Percentiles rank a stretch among this genome's conserved stretches.
Conservation (phyloP, 1,140 invertebrate genomes). For the Drosophila quadrilineata region DNA sequence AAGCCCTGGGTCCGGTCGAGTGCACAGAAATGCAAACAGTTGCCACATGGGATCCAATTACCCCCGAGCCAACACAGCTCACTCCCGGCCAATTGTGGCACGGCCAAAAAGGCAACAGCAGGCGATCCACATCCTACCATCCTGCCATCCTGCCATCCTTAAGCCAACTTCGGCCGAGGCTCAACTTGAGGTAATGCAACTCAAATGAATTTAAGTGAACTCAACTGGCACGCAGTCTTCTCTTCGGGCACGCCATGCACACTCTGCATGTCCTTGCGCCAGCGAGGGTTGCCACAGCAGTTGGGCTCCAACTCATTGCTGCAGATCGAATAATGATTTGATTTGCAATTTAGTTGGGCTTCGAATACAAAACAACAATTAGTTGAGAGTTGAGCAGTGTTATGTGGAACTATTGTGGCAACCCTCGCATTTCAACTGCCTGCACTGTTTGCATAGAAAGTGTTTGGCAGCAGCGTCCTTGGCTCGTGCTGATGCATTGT, state of each 20-base stretch:
- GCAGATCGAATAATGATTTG: too few species aligned
- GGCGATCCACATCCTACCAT: conserved; percentile 33
- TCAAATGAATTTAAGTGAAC: too few species aligned
- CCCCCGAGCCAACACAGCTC: conserved; percentile 11
- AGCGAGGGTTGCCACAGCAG: conserved; percentile 14
- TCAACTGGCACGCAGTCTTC: conserved; percentile 40
- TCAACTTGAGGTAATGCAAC: too few species aligned
- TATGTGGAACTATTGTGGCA: not conserved
- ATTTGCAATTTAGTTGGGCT: not conserved
- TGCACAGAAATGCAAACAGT: conserved; percentile 63
- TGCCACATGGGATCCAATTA: conserved; percentile 76
- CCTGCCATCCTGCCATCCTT: not conserved
- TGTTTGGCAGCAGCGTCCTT: conserved; percentile 38
- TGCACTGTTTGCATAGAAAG: conserved; percentile 37
- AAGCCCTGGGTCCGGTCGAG: conserved; percentile 5
- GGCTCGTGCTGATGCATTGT: conserved; percentile 39
- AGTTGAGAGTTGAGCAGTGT: too few species aligned
- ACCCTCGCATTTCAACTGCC: conserved; percentile 10
- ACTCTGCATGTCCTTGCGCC: conserved; percentile 18
- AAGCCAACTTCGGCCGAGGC: too few species aligned
- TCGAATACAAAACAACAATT: not conserved
- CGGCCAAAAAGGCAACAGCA: conserved; percentile 70
- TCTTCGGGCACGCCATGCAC: conserved; percentile 36
- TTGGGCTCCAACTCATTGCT: not conserved
- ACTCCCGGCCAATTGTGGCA: conserved; percentile 47